These are phyloP conservation scores for Isichthys henryi DNA, from an alignment of 2,113 vertebrate genomes.

Conservation along the genomic window DNA sequence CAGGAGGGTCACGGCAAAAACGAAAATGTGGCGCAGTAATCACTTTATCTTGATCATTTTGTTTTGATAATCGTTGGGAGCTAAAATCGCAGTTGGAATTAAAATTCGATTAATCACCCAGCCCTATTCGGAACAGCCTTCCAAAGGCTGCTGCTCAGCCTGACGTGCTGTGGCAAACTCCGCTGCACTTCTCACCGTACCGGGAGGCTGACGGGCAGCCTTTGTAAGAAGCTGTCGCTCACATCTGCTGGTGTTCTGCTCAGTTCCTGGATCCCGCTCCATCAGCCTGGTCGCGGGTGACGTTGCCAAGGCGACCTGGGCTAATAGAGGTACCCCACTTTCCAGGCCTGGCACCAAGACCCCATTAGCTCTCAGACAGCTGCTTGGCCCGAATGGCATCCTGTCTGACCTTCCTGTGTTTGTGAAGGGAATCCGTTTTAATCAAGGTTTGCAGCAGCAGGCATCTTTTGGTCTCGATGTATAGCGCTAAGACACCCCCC, in stretches of 20 bases:
- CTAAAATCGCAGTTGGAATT: not conserved
- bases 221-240: not conserved
- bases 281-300: not conserved
- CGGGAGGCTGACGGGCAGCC: not conserved
- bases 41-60: not conserved
- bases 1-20: too few relatives aligned
- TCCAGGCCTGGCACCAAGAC: not conserved
- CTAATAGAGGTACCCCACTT: not conserved
- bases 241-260: not conserved
- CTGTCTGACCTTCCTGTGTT: not conserved
- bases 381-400: not conserved
- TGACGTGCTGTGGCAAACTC: not conserved
- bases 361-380: not conserved
- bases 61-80: not conserved
- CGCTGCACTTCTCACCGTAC: not conserved
- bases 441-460: slow-evolving; percentile 12
- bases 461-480: slow-evolving; percentile 23
- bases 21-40: not conserved
- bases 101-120: not conserved
- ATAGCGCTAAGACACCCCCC: slow-evolving; percentile 22
- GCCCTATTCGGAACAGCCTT: not conserved
- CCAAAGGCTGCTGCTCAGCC: not conserved
- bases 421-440: not conserved
- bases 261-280: not conserved
- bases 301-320: not conserved